Base-by-base conservation (phyloP, 2,797 vertebrate species). In the Eospalax fontanierii region DNA sequence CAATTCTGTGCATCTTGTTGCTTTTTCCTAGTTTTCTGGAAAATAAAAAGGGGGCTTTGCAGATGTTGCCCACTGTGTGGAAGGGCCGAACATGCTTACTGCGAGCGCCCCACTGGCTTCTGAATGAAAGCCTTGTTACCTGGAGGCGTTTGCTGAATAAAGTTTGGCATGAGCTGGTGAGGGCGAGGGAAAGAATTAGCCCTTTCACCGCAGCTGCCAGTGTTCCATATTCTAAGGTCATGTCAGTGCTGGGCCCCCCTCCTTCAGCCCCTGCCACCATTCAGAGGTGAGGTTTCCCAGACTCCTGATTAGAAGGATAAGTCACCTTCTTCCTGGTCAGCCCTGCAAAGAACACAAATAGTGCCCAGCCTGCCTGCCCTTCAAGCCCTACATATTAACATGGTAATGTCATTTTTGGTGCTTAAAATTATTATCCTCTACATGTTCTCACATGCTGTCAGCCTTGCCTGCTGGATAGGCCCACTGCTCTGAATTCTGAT, bases 1-100 rank as follows among this genome's bases (percentile, higher is more conserved):
- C 66, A 96, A 89, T 83, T 96, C 83, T 68, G 57, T 75, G 91
- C 91, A 85, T 93, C 87, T 70, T 91, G 89, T 95, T 97, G 95
- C 94, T 96, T 96, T 96, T 97, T 97, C 96, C 95, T 95, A 87
- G 89, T 97, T 96, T 97, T 89, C 43, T 95, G 96, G 95, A 94
- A 97, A 97, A 88, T 75, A 84, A 82, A 91, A 96, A 94, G 46
- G 26, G 21, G 11, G 75, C 30, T n/a, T 6, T 11, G 2, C 63
- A 92, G 80, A 89, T 94, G 84, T 70, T 86, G 91, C 43, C 91
- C 43, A 40, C 84, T 70, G 89, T 65, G 65, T 21, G 3, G 82
- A 92, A 95, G 68, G 30, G 12, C 71, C 22, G 63, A 78, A 28
- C 78, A 33, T 33, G 57, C 82, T 83, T 24, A 57, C 73, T 6